Conservation (phyloP, 1,140 invertebrate species). For the Drosophila trapezifrons region DNA sequence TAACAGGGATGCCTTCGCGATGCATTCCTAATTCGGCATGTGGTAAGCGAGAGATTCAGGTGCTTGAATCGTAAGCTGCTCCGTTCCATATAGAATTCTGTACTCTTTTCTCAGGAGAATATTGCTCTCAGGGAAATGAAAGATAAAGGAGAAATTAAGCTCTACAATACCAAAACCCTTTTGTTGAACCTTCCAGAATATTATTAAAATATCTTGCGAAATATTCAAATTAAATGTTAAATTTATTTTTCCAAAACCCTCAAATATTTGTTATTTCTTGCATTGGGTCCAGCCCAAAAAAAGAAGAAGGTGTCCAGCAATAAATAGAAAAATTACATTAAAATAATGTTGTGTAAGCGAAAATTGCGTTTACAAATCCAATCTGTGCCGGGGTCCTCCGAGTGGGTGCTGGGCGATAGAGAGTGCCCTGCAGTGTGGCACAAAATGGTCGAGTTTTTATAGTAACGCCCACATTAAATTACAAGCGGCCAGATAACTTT, state of each 20-base stretch:
- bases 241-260: neutral
- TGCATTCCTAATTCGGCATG: no score
- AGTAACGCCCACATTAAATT: slow-evolving; percentile 71
- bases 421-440: slow-evolving; percentile 19
- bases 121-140: no score
- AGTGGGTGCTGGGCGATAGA: neutral
- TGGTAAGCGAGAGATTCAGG: no score
- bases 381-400: slow-evolving; percentile 32
- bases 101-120: no score
- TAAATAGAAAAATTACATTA: slow-evolving; percentile 58
- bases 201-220: no score
- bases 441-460: slow-evolving; percentile 53
- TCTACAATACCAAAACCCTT: no score
- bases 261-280: neutral
- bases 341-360: slow-evolving; percentile 60
- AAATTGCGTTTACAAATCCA: slow-evolving; percentile 62
- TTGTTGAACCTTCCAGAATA: no score
- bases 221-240: no score
- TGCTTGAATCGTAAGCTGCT: no score
- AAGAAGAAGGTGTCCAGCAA: slow-evolving; percentile 7
- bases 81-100: no score
- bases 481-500: slow-evolving; percentile 61
- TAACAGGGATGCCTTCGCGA: no score
- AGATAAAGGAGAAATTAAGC: no score
- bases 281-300: slow-evolving; percentile 31